A percentile compares a stretch with the other conserved stretches of the same genome.
Evolutionary conservation across 2,113 vertebrate species (phyloP).

Genomic region (Podarcis raffonei): DNA sequence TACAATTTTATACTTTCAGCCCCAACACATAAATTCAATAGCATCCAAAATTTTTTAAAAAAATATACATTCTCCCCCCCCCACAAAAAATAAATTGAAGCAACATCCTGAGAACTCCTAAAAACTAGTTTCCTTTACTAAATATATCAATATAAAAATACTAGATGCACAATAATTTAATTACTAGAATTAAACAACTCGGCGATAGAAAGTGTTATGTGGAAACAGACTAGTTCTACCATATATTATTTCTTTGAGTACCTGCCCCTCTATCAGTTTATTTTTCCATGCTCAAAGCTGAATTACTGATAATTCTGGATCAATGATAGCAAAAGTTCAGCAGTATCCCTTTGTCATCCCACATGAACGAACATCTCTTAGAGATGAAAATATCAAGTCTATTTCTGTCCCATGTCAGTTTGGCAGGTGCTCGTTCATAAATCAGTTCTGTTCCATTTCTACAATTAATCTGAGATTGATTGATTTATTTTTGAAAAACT

Average conservation of each 20-base stretch:
- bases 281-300: conserved; percentile 13
- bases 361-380: neutral
- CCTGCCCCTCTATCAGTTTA: neutral
- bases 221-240: neutral
- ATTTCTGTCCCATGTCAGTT: neutral
- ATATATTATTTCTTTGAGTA: conserved; percentile 11
- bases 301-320: neutral
- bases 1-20: neutral
- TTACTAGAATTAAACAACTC: neutral
- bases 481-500: neutral
- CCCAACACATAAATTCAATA: neutral
- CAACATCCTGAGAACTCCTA: neutral
- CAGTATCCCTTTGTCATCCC: neutral
- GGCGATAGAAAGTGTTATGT: neutral
- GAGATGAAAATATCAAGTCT: neutral
- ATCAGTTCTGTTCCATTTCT: neutral
- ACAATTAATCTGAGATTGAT: too few species aligned
- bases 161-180: neutral
- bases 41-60: neutral
- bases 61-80: neutral
- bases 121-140: neutral
- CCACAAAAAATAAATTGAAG: neutral
- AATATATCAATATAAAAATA: neutral
- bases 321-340: neutral
- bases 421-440: neutral